phyloP scores from a whole-genome alignment of 2,113 vertebrate species.

The Myiozetetes cayanensis region DNA sequence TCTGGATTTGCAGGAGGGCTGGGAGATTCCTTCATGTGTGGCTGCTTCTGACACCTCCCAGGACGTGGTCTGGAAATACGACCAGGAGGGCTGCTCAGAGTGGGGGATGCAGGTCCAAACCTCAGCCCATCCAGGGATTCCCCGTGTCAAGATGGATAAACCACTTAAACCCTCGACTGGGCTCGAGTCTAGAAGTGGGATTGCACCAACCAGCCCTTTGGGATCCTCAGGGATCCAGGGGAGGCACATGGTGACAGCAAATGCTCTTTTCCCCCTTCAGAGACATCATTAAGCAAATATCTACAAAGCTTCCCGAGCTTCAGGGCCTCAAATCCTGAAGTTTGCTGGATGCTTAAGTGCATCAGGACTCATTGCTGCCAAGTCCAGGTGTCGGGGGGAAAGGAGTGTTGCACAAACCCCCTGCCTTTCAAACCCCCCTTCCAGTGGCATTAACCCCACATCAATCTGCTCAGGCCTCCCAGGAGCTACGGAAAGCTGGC shows the following conservation, averaged over 20 bases:
- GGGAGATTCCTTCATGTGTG: not conserved
- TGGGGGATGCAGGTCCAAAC: not conserved
- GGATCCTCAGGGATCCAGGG: not conserved
- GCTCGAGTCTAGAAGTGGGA: not conserved
- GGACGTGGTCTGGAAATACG: not conserved
- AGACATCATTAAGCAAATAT: constrained; percentile 40
- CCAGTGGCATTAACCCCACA: not conserved
- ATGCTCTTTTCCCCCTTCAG: not conserved
- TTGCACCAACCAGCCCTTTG: not conserved
- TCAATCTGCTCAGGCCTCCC: not conserved
- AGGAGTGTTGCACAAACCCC: not conserved
- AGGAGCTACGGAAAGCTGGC: not conserved
- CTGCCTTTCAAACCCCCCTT: not conserved
- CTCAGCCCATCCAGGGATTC: not conserved
- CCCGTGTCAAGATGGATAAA: constrained; percentile 14
- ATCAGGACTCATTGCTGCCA: not conserved
- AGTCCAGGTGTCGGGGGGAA: not conserved
- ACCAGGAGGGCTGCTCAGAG: not conserved
- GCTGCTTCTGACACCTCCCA: not conserved
- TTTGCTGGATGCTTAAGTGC: not conserved
- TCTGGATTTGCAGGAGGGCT: not conserved
- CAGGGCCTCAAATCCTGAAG: not conserved
- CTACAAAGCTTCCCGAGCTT: not conserved
- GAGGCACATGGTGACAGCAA: not conserved
- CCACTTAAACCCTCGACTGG: not conserved